These are phyloP conservation scores for Clarias platycephalus DNA, from an alignment of 2,797 vertebrate species.

Conservation along the genomic window DNA sequence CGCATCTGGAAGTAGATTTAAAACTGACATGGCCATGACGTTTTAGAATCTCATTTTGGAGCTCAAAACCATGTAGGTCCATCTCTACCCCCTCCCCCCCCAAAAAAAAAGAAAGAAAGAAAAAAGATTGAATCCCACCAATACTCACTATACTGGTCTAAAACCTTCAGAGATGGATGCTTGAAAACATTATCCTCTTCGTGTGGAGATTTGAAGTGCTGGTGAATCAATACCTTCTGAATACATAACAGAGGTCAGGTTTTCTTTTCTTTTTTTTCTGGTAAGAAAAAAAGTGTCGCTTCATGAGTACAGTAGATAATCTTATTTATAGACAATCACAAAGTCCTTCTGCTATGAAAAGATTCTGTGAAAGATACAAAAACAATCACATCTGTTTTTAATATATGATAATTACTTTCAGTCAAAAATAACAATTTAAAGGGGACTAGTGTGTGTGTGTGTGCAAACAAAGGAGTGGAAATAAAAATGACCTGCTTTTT, in stretches of 20 bases:
- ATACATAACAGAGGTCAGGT: neutral
- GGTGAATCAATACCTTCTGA: neutral
- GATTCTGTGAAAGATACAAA: neutral
- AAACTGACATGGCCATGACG: neutral
- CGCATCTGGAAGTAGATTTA: neutral
- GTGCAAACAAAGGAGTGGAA: neutral
- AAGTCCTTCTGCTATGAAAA: neutral
- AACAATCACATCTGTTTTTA: neutral
- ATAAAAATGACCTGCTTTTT: neutral
- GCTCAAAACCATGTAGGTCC: neutral
- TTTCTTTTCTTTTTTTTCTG: neutral
- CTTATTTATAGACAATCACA: neutral
- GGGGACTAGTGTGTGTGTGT: too few relatives aligned
- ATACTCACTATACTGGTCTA: neutral
- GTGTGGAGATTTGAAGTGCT: neutral
- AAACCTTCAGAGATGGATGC: neutral
- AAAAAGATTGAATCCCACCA: neutral
- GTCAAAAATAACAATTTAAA: neutral
- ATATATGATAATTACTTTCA: neutral
- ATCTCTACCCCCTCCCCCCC: neutral
- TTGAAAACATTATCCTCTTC: neutral
- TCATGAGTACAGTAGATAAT: too few relatives aligned
- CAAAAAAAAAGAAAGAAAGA: too few relatives aligned
- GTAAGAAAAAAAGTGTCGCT: too few relatives aligned
- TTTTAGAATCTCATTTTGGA: neutral